phyloP scores from a whole-genome alignment of 2,797 vertebrate species.

The Notolabrus celidotus region DNA sequence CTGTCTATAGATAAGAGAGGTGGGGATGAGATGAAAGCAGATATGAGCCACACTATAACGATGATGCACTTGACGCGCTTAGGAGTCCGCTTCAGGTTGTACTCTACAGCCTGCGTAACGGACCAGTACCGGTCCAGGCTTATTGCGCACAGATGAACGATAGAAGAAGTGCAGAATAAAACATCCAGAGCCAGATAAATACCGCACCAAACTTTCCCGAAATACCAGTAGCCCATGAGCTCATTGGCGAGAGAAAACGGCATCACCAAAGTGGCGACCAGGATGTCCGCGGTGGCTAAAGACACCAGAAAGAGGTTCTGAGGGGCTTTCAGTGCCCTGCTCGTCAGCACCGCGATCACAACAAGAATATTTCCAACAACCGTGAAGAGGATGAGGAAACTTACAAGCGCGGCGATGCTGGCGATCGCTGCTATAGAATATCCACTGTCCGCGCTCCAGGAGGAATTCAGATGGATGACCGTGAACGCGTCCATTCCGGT shows the following conservation, averaged over 20 bases:
- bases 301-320: constrained; percentile 97
- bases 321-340: constrained; percentile 91
- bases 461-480: constrained; percentile 75
- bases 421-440: constrained; percentile 90
- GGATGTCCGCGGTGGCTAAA: constrained; percentile 93
- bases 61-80: constrained; percentile 92
- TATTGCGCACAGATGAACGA: constrained; percentile 95
- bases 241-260: constrained; percentile 95
- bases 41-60: constrained; percentile 92
- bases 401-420: constrained; percentile 88
- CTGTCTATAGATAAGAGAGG: constrained; percentile 90
- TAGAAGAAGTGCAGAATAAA: constrained; percentile 94
- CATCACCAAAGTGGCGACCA: constrained; percentile 95
- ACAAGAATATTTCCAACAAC: constrained; percentile 93
- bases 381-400: constrained; percentile 92
- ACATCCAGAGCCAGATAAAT: constrained; percentile 95
- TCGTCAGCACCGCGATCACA: constrained; percentile 92
- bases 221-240: constrained; percentile 95
- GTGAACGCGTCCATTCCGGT: constrained; percentile 78
- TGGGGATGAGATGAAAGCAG: constrained; percentile 92
- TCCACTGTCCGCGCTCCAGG: constrained; percentile 75
- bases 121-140: constrained; percentile 97
- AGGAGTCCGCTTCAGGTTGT: constrained; percentile 93
- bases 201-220: constrained; percentile 94
- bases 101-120: constrained; percentile 93